phyloP scores from a whole-genome alignment of 2,797 vertebrate genomes.

The Apodemus agrarius region DNA sequence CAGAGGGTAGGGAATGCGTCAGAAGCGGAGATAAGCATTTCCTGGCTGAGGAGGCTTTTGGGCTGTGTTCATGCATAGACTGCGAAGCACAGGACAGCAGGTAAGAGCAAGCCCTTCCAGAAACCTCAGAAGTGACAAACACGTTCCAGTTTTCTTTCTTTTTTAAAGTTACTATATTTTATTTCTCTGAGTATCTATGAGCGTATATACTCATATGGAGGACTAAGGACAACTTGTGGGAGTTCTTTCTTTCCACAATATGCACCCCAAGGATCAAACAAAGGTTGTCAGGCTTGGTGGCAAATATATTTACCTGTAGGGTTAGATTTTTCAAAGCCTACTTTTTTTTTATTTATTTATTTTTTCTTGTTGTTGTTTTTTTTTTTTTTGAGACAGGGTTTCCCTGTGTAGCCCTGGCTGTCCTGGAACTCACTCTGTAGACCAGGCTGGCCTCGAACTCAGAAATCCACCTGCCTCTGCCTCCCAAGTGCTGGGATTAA shows the following conservation, averaged over 20 bases:
- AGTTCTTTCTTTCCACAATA: not conserved
- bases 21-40: not conserved
- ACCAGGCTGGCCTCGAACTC: too few relatives aligned
- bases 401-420: too few relatives aligned
- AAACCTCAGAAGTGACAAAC: constrained; percentile 14
- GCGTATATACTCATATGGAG: not conserved
- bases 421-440: too few relatives aligned
- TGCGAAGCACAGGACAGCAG: constrained; percentile 18
- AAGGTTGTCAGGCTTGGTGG: not conserved
- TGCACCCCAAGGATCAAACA: not conserved
- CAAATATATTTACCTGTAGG: not conserved
- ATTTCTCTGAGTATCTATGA: not conserved
- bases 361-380: too few relatives aligned
- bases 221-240: not conserved
- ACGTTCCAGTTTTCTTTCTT: not conserved
- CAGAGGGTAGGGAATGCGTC: not conserved
- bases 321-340: not conserved
- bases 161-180: not conserved
- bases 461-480: too few relatives aligned
- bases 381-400: too few relatives aligned
- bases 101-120: constrained; percentile 56
- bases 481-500: too few relatives aligned
- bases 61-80: constrained; percentile 64
- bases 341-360: too few relatives aligned
- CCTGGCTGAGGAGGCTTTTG: constrained; percentile 61